Evolutionary conservation across 2,113 vertebrate species (phyloP).

Genomic region (Atherinomorus stipes): DNA sequence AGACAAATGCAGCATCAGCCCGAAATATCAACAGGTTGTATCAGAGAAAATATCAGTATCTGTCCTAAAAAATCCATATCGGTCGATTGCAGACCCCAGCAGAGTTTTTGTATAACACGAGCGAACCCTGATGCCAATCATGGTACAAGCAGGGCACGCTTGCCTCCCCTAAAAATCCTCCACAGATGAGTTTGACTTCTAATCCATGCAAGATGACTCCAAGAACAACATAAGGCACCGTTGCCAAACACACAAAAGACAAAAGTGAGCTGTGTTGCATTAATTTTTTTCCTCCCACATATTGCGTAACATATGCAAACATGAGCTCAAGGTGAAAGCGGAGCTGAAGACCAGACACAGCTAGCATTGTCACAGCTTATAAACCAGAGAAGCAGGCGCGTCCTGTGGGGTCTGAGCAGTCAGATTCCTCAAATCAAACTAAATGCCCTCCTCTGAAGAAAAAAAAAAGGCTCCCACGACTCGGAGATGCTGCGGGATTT

Average conservation of each 20-base stretch:
- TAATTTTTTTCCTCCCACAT: slow-evolving; percentile 21
- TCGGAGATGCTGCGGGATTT: slow-evolving; percentile 11
- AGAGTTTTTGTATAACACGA: neutral
- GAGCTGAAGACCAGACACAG: slow-evolving; percentile 58
- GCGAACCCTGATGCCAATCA: slow-evolving; percentile 59
- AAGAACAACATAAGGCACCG: slow-evolving; percentile 62
- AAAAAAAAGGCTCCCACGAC: slow-evolving; percentile 7
- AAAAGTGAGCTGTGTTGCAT: slow-evolving; percentile 29
- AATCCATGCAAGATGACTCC: slow-evolving; percentile 49
- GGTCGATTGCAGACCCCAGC: no score
- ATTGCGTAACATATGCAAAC: slow-evolving; percentile 57
- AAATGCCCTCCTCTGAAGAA: slow-evolving; percentile 7
- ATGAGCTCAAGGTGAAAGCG: slow-evolving; percentile 49
- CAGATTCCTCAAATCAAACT: slow-evolving; percentile 33
- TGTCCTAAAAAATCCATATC: no score
- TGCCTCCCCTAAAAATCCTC: slow-evolving; percentile 21
- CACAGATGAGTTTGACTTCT: slow-evolving; percentile 72
- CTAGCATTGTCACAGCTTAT: slow-evolving; percentile 57
- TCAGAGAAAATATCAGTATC: no score
- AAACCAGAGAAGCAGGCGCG: slow-evolving; percentile 25
- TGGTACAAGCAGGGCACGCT: neutral
- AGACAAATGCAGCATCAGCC: no score
- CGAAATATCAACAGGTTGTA: no score
- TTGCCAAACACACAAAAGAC: slow-evolving; percentile 41
- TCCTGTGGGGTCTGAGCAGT: slow-evolving; percentile 17